phyloP scores from a whole-genome alignment of 2,113 vertebrate genomes.

The Hoplias malabaricus region DNA sequence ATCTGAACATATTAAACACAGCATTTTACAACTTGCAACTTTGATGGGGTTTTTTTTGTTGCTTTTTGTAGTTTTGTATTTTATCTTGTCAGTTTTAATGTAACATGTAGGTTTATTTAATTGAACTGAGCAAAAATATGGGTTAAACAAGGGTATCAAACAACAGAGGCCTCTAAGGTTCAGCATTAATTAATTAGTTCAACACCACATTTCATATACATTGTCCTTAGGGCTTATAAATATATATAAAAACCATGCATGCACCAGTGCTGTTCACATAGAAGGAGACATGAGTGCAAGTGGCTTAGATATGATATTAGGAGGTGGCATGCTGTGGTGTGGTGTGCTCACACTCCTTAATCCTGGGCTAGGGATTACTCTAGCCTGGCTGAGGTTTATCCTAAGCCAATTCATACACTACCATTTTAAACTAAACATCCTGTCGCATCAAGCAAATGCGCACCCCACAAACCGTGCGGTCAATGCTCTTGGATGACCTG shows the following conservation, averaged over 20 bases:
- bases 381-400: conserved; percentile 28
- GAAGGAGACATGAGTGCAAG: not conserved
- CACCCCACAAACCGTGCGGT: not conserved
- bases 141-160: too few species aligned
- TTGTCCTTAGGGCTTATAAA: not conserved
- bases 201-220: not conserved
- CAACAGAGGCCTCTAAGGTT: too few species aligned
- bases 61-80: too few species aligned
- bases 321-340: conserved; percentile 60
- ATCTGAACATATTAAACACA: conserved; percentile 34
- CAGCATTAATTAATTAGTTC: too few species aligned
- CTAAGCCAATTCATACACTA: conserved; percentile 26
- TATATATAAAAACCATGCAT: not conserved
- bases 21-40: not conserved
- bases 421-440: conserved; percentile 16
- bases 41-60: too few species aligned
- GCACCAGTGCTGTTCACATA: not conserved
- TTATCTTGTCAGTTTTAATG: too few species aligned
- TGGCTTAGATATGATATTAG: conserved; percentile 6
- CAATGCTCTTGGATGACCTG: not conserved
- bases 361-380: conserved; percentile 46
- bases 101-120: not conserved
- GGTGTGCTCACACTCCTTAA: conserved; percentile 56
- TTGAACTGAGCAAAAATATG: too few species aligned
- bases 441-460: not conserved